Conservation (phyloP, 2,113 vertebrate genomes). For the Peromyscus californicus region DNA sequence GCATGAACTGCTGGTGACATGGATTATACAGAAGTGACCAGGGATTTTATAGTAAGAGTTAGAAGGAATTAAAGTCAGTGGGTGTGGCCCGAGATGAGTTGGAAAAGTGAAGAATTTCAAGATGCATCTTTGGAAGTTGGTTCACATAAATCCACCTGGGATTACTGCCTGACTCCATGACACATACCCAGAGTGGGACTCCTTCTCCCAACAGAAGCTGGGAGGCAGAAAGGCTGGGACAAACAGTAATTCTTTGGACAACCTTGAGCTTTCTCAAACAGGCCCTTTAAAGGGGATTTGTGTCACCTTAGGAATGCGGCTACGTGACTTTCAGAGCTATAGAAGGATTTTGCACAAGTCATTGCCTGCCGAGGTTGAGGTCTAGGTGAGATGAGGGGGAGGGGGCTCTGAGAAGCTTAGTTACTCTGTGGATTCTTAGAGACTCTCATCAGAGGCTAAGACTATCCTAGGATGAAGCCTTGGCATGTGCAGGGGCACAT, state of each 20-base stretch:
- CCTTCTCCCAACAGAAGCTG: neutral
- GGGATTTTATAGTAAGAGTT: neutral
- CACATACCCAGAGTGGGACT: neutral
- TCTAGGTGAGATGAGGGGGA: neutral
- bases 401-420: neutral
- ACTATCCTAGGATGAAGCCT: neutral
- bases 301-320: neutral
- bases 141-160: neutral
- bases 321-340: neutral
- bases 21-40: neutral
- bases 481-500: too few relatives aligned
- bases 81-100: neutral
- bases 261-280: neutral
- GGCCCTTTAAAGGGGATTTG: neutral
- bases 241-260: neutral
- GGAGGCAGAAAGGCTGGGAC: neutral
- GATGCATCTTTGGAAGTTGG: neutral
- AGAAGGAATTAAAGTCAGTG: neutral
- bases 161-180: neutral
- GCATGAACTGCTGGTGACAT: neutral
- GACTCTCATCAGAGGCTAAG: neutral
- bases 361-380: neutral
- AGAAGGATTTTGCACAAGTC: neutral
- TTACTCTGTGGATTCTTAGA: neutral
- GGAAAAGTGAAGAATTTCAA: neutral